These are phyloP conservation scores for Myotis brandtii DNA, from an alignment of 2,113 vertebrate genomes.

Conservation along the genomic window DNA sequence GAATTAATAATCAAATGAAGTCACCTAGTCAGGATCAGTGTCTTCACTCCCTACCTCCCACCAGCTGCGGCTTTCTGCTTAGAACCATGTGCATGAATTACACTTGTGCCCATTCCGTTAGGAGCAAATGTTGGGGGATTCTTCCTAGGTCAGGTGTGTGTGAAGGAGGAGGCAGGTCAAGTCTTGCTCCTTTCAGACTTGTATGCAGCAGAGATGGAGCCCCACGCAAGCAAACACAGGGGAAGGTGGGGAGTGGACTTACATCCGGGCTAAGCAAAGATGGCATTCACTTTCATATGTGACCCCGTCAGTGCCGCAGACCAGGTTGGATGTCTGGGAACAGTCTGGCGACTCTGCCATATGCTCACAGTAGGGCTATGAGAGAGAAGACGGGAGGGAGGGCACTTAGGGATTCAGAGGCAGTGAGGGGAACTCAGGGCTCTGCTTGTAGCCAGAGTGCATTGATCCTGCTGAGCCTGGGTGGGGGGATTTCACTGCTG, in stretches of 20 bases:
- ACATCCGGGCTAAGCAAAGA: slow-evolving; percentile 71
- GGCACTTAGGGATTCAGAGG: not conserved
- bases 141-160: not conserved
- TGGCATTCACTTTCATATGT: slow-evolving; percentile 77
- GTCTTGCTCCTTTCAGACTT: not conserved
- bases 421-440: not conserved
- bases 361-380: slow-evolving; percentile 79
- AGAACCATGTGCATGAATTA: not conserved
- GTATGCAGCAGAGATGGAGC: not conserved
- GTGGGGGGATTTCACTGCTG: not conserved
- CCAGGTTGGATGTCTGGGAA: not conserved
- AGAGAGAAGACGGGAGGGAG: not conserved
- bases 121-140: not conserved
- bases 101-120: not conserved
- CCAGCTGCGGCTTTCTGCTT: not conserved
- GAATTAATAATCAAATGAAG: slow-evolving; percentile 38
- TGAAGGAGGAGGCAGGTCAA: not conserved
- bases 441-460: not conserved
- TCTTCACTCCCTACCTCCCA: rapidly evolving
- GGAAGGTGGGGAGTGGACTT: slow-evolving; percentile 35
- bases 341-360: slow-evolving; percentile 71
- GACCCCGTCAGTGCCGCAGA: slow-evolving; percentile 76
- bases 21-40: not conserved
- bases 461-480: not conserved
- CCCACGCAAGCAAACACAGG: not conserved